Evolutionary conservation across 64 coral and sea anemone species (phyloP).

Genomic region (Orbicella faveolata): DNA sequence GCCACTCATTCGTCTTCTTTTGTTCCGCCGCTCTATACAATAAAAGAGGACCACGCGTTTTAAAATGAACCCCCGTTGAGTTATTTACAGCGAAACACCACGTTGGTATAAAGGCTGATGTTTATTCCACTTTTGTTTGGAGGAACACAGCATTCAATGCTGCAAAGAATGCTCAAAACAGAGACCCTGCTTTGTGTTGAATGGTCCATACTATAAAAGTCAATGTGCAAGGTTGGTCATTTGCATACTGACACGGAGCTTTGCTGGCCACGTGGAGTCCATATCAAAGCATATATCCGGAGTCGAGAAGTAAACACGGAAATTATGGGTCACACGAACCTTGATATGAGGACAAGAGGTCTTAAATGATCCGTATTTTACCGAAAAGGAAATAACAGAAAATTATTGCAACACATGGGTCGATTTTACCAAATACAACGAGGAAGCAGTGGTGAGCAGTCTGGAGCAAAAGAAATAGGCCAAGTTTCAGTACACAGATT

Average conservation of each 20-base stretch:
- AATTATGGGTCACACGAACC: not conserved
- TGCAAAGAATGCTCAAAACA: not conserved
- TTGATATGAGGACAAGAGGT: too few relatives aligned
- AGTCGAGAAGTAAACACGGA: not conserved
- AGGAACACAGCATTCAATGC: constrained; percentile 3
- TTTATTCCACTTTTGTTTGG: not conserved
- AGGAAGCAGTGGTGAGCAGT: too few relatives aligned
- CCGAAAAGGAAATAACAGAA: too few relatives aligned
- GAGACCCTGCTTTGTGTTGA: not conserved
- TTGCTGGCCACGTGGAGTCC: not conserved
- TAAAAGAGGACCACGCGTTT: not conserved
- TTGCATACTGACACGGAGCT: not conserved
- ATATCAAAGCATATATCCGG: not conserved
- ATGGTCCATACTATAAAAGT: constrained; percentile 3
- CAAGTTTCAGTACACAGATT: too few relatives aligned
- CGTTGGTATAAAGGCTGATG: not conserved
- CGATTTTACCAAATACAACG: too few relatives aligned
- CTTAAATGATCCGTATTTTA: too few relatives aligned
- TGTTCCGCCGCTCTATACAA: not conserved
- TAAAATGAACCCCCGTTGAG: not conserved
- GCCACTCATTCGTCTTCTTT: not conserved
- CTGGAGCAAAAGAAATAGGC: too few relatives aligned
- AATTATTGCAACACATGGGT: too few relatives aligned
- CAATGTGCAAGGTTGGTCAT: not conserved
- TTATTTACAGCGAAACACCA: not conserved